Evolutionary conservation across 2,113 vertebrate species (phyloP), one percentile per base, ranked within the genome.

Genomic region (Trematocara nigrifrons): DNA sequence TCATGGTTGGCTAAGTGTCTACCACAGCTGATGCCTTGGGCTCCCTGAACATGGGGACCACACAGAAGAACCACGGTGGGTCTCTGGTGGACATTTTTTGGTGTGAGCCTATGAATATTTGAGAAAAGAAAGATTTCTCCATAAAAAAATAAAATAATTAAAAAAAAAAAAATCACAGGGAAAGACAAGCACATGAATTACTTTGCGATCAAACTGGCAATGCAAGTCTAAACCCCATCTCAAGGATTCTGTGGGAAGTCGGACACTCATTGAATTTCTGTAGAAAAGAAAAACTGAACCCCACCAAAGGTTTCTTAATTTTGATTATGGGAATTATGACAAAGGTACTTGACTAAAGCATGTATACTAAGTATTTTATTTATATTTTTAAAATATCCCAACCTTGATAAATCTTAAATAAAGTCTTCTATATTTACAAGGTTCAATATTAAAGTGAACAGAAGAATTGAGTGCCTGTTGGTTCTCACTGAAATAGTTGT

Each of bases 71-170:
- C 97, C 3, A 99, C 98, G 0, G 97, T 97, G 20, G 98, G 98
- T 53, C 97, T 96, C 95, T 99, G 98, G 88, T 99, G 98, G 57
- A 98, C 96, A 1, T 99, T 99, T 93, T 99, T 98, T 2, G 98
- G 98, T 82, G 97, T 98, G 87, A 99, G 93, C 90, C 98, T 99
- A 84, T 3, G 45, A 56, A 89, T 22, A 71, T 35, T 22, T 1
- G 26, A 81, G 12, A 66, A n/a, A 86, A 3, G 4, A 15, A 18
- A 10, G n/a, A 79, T 15, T 76, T 31, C 26, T 5, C 18, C 56
- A 64, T 20, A 1, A 2, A 38, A 5, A 40, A 10, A 31, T 7
- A 3, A 35, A 10, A 2, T 5, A 6, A 22, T 3, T 3, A 22
- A 22, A 6, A 6, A 3, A 26, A 35, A 11, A 42, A 6, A 15